Evolutionary conservation across 2,113 vertebrate species (phyloP).

Genomic region (Athene cunicularia): DNA sequence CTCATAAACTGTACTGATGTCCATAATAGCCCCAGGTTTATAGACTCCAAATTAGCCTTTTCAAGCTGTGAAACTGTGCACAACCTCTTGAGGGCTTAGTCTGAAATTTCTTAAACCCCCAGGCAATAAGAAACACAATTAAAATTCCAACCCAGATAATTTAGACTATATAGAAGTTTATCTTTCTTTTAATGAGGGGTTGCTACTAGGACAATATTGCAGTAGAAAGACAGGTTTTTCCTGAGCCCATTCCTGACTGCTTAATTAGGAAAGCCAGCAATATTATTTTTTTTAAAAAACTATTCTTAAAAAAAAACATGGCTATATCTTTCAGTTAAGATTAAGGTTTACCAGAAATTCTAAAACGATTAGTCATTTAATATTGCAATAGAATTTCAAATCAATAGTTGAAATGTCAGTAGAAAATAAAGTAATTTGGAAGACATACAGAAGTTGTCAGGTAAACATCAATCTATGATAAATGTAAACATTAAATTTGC

Average conservation of each 20-base stretch:
- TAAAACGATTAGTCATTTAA: conserved; percentile 23
- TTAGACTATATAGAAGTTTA: background rate
- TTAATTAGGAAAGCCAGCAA: background rate
- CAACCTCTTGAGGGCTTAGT: background rate
- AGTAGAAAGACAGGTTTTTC: background rate
- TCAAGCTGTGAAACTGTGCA: background rate
- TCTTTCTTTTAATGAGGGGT: background rate
- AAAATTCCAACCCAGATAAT: background rate
- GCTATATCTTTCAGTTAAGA: background rate
- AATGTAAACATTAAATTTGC: conserved; percentile 21
- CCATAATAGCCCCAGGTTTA: background rate
- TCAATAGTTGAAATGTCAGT: background rate
- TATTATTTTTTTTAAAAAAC: background rate
- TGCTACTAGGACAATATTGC: background rate
- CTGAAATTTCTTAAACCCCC: background rate
- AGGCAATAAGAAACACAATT: background rate
- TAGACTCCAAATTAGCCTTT: background rate
- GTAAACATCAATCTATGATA: conserved; percentile 45
- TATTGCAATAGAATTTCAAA: background rate
- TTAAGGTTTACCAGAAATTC: conserved; percentile 2
- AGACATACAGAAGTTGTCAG: background rate
- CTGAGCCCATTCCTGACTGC: background rate
- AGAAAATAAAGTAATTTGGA: conserved; percentile 28
- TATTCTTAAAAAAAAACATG: background rate
- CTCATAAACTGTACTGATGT: background rate